Evolutionary conservation across 2,797 vertebrate genomes (phyloP), one percentile per base, ranked within the genome.

Genomic region (Hirundo rustica): DNA sequence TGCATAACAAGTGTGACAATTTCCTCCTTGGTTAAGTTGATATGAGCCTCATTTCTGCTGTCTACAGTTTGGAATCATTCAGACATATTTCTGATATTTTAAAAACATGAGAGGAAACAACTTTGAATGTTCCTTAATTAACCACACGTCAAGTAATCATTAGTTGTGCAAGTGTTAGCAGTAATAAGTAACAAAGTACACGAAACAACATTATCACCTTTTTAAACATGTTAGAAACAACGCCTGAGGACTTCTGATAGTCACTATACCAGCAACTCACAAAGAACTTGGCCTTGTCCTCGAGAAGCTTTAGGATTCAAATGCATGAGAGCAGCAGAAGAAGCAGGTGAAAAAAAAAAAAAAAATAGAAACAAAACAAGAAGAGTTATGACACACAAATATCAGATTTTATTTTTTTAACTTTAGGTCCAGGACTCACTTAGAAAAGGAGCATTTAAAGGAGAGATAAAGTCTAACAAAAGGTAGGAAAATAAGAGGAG

Each of bases 401-500:
- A 50, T 17, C 36, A 36, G 14, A 7, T 30, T 14, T n/a, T 73
- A 70, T 57, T 30, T 14, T n/a, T 73, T 73, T 57, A 88, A 20
- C 0, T 18, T 54, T 68, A 48, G 1, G 6, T 32, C 16, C 15
- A 45, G 23, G 10, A 9, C 4, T 81, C 26, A 29, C 16, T 50
- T 71, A 13, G 17, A 55, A 71, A 80, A 75, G 0, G 6, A 51
- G 3, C 10, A 66, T n/a, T 71, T 79, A 32, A 82, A 44, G 38
- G 71, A 23, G 4, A 17, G 4, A 30, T 6, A 67, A 90, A 79
- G 3, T 10, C 29, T 55, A 44, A 45, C 0, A 2, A 75, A 80
- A 25, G 9, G 2, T 2, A 42, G 5, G 4, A 83, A 67, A 64
- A 11, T 7, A 47, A 32, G 1, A 4, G 2, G 11, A 78, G 3